Evolutionary conservation across 1,140 invertebrate species (phyloP), one percentile per base, ranked within the genome.

Genomic region (Sitodiplosis mosellana): DNA sequence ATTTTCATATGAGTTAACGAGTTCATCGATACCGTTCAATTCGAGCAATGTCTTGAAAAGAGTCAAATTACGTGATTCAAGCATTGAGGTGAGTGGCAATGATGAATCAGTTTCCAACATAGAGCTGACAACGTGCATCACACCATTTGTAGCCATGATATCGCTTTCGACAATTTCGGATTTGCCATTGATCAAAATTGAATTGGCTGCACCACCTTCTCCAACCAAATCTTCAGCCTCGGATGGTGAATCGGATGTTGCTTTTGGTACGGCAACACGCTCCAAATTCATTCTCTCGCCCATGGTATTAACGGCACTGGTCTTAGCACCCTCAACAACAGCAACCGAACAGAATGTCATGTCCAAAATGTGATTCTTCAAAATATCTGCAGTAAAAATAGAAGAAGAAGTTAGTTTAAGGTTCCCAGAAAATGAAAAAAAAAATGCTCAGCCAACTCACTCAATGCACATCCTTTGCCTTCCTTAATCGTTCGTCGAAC

Each of bases 91-190:
- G 48, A 70, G 57, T 20, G 67, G 64, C 36, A 38, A 7, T 22
- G 57, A 55, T 14, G 65, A 61, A 33, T 73, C 67, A 0, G 77
- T 80, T 48, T 76, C 73, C 42, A 83, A 61, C 15, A 82, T 60
- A 10, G 68, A 68, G 53, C 81, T 77, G 27, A 83, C 74, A 0
- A 82, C 61, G 56, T 83, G 80, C 5, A 83, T 66, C 1, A 82
- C 73, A 18, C 81, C 81, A 58, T 83, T 81, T 3, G 70, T 75
- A 7, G 75, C 78, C 56, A 72, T 64, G n/a, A 71, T 64, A 49
- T 72, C 69, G 1, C 58, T 53, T 27, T 70, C 61, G 7, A 63
- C 49, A 27, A 72, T 61, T 53, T 66, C 65, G 2, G 68, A 66
- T 47, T 60, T 59, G 18, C 58, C 60, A 48, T 72, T 69, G 19